phyloP scores from a whole-genome alignment of 2,888 invertebrate genomes.

The Melanchra persicariae region DNA sequence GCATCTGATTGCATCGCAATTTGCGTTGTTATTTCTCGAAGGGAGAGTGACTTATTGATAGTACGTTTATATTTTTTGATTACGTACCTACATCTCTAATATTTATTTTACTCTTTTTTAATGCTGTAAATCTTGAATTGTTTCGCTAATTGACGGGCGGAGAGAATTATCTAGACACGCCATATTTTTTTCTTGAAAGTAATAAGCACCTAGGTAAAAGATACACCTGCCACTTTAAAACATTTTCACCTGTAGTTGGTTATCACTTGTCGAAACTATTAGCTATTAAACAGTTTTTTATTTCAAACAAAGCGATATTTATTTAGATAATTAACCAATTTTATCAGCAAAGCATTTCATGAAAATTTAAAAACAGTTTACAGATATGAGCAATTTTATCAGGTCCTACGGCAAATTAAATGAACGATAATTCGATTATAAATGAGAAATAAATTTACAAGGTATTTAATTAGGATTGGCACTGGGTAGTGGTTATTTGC shows the following conservation, averaged over 20 bases:
- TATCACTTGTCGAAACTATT: slow-evolving; percentile 12
- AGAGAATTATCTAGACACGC: slow-evolving; percentile 25
- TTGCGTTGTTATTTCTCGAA: slow-evolving; percentile 80
- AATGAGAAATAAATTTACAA: slow-evolving; percentile 31
- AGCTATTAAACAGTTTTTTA: slow-evolving; percentile 8
- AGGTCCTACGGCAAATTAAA: background rate
- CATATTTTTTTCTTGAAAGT: slow-evolving; percentile 20
- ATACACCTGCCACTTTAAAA: slow-evolving; percentile 26
- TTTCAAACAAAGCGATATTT: slow-evolving; percentile 2
- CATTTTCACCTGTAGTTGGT: slow-evolving; percentile 9
- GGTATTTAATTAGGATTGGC: slow-evolving; percentile 27
- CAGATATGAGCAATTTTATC: slow-evolving; percentile 6
- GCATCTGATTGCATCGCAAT: slow-evolving; percentile 84
- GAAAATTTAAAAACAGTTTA: slow-evolving; percentile 8
- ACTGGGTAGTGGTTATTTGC: slow-evolving; percentile 1
- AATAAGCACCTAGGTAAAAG: background rate
- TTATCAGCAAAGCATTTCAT: background rate
- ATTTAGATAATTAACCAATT: background rate
- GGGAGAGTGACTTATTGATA: slow-evolving; percentile 72
- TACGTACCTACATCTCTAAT: slow-evolving; percentile 46
- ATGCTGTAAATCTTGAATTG: slow-evolving; percentile 27
- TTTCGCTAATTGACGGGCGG: slow-evolving; percentile 50
- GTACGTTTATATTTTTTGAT: slow-evolving; percentile 66
- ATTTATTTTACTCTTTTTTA: slow-evolving; percentile 49
- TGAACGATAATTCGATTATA: slow-evolving; percentile 15